Percentiles rank a stretch among this genome's conserved stretches.
phyloP scores from a whole-genome alignment of 2,113 vertebrate species.

The Gambusia holbrooki region DNA sequence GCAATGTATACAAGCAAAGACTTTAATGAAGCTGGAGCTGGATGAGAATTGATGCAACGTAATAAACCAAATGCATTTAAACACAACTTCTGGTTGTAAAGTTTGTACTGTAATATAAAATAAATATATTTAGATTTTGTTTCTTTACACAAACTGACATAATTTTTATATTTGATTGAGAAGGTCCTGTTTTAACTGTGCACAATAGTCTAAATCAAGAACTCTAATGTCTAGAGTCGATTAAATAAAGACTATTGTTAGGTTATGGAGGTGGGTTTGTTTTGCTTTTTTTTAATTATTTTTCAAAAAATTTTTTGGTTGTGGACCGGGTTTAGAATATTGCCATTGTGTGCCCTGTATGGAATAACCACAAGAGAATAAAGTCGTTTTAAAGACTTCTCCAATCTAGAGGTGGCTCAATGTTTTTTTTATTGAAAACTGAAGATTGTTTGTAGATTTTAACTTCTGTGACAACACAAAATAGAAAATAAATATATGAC shows the following conservation, averaged over 20 bases:
- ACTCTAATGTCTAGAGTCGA: conserved; percentile 48
- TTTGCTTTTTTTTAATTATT: no score
- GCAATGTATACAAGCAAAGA: conserved; percentile 69
- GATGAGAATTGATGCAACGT: conserved; percentile 73
- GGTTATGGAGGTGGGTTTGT: conserved; percentile 31
- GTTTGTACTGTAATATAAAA: conserved; percentile 84
- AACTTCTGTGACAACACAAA: not conserved
- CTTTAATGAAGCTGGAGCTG: conserved; percentile 73
- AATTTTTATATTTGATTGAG: conserved; percentile 70
- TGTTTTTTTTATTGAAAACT: conserved; percentile 66
- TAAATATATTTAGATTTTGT: conserved; percentile 64
- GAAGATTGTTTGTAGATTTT: conserved; percentile 14
- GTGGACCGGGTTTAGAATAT: conserved; percentile 61
- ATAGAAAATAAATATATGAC: not conserved
- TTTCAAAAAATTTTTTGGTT: conserved; percentile 30
- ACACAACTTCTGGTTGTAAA: conserved; percentile 80
- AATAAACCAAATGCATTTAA: conserved; percentile 81
- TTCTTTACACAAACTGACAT: conserved; percentile 75
- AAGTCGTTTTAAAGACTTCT: conserved; percentile 82
- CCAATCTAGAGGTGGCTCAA: conserved; percentile 71
- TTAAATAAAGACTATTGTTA: conserved; percentile 63
- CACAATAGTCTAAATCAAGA: conserved; percentile 60
- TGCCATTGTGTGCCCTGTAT: conserved; percentile 80
- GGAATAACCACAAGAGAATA: conserved; percentile 84
- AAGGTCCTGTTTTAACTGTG: conserved; percentile 66